These are phyloP conservation scores for Drosophila subobscura DNA, from an alignment of 1,140 invertebrate genomes.

Conservation along the genomic window DNA sequence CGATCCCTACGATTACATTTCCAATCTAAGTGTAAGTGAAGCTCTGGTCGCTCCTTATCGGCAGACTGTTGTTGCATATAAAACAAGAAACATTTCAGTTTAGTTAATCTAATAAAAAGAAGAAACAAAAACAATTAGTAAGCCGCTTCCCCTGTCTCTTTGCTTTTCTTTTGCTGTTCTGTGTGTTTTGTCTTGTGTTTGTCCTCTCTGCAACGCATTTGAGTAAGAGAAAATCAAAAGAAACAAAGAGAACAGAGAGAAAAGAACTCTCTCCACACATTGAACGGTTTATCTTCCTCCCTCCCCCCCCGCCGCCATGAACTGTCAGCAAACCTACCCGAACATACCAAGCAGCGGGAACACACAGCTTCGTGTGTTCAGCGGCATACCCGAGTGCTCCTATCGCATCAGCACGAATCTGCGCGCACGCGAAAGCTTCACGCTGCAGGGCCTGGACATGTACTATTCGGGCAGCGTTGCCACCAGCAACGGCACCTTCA, in stretches of 20 bases:
- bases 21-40: constrained; percentile 47
- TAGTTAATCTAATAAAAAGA: constrained; percentile 53
- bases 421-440: constrained; percentile 41
- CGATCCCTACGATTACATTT: constrained; percentile 27
- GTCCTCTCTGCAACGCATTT: neutral
- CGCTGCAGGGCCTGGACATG: constrained; percentile 66
- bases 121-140: constrained; percentile 9
- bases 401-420: constrained; percentile 64
- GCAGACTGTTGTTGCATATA: constrained; percentile 60
- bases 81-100: constrained; percentile 50
- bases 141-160: too few species aligned
- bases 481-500: constrained; percentile 48
- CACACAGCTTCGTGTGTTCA: constrained; percentile 89
- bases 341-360: constrained; percentile 85
- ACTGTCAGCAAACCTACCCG: constrained; percentile 86
- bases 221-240: neutral
- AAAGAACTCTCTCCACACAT: too few species aligned
- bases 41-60: constrained; percentile 1
- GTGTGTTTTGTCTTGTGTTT: neutral
- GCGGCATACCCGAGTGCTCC: constrained; percentile 85
- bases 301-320: too few species aligned
- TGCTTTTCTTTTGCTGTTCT: neutral
- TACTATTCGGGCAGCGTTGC: constrained; percentile 70
- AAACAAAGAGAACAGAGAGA: too few species aligned
- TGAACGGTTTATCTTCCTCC: too few species aligned